Conservation (phyloP, 1,140 invertebrate species). For the Brachionus angularis region DNA sequence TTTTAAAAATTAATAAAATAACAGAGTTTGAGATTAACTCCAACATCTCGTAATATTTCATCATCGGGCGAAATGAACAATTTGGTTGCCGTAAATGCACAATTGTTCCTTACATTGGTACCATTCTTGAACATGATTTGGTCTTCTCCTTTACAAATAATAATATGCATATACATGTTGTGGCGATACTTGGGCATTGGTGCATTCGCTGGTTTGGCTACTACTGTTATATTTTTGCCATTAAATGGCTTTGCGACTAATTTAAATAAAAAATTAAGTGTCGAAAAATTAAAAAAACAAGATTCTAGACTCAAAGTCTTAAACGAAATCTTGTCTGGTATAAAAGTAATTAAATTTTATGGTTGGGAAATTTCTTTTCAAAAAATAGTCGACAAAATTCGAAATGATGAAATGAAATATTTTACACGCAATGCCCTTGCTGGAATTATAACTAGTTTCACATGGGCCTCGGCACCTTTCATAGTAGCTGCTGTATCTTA, state of each 20-base stretch:
- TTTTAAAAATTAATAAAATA: no score
- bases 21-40: slow-evolving; percentile 46
- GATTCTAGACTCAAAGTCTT: slow-evolving; percentile 62
- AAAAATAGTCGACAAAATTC: slow-evolving; percentile 54
- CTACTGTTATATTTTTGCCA: slow-evolving; percentile 59
- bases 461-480: slow-evolving; percentile 91
- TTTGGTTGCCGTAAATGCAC: slow-evolving; percentile 62
- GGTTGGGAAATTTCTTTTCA: slow-evolving; percentile 59
- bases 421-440: slow-evolving; percentile 60
- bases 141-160: slow-evolving; percentile 89
- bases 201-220: slow-evolving; percentile 56
- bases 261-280: slow-evolving; percentile 64
- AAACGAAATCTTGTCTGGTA: slow-evolving; percentile 58
- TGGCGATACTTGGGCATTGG: slow-evolving; percentile 68
- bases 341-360: slow-evolving; percentile 58
- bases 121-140: slow-evolving; percentile 88
- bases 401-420: slow-evolving; percentile 58
- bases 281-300: slow-evolving; percentile 60
- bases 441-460: slow-evolving; percentile 73
- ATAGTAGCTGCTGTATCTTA: slow-evolving; percentile 60
- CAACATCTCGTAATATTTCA: slow-evolving; percentile 54
- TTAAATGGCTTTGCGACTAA: slow-evolving; percentile 82
- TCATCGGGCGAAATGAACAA: slow-evolving; percentile 65
- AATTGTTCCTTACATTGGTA: slow-evolving; percentile 60
- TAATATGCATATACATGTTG: slow-evolving; percentile 77